Base-by-base conservation (phyloP, 2,797 vertebrate genomes). In the Catostomus latipinnis region DNA sequence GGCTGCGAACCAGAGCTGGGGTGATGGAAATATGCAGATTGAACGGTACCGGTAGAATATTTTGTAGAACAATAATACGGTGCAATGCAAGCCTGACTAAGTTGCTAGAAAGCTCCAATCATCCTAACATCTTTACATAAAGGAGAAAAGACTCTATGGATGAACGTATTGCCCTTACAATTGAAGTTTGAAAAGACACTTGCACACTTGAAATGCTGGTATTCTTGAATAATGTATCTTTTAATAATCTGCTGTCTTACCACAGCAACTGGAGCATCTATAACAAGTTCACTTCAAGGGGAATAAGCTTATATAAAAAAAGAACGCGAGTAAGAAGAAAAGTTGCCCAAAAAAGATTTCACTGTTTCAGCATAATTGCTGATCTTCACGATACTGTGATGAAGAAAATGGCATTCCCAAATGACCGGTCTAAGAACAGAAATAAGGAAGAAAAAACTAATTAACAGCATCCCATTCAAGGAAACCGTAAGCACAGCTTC, bases 21-120 rank as follows among this genome's bases (percentile, higher is more conserved):
- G 46, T 86, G 87, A 74, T 80, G 90, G 88, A 92, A 91, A 90
- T 90, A 93, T 87, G 89, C 87, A 93, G 89, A 93, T 91, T 76
- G 54, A 62, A 43, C 56, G 46, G 74, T 6, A 16, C 14, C 14
- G 57, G 68, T 22, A 43, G 57, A 75, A 74, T 11, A 45, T 18
- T 11, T 57, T 46, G 63, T 56, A 52, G 71, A 52, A 66, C 53
- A 4, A 52, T 78, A 56, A 74, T 49, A 18, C 14, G 49, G 48
- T 43, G 52, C 78, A 43, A 43, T 18, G 18, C 45, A 1, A n/a
- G 48, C 62, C 56, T 46, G 14, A 66, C 54, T 34, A 34, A 0
- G 14, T 7, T 0, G 8, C 46, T 48, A 48, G 52, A 67, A 67
- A 76, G 53, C 50, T 43, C 48, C 57, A 63, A 53, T 50, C 72